A percentile compares a stretch with the other conserved stretches of the same genome.
phyloP scores from a whole-genome alignment of 2,888 invertebrate genomes.

The Abrostola tripartita region DNA sequence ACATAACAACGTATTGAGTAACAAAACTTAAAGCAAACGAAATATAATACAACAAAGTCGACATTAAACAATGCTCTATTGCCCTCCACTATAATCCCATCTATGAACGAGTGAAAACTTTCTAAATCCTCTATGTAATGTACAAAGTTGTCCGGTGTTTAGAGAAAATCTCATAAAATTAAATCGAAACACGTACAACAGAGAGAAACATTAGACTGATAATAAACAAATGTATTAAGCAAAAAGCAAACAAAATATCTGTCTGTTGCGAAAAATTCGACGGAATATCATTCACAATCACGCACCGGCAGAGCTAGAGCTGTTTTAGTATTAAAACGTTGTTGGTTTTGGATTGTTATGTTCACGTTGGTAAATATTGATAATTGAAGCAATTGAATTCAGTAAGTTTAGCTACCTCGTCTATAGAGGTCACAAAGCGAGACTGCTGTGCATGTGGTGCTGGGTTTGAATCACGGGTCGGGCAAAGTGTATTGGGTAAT shows the following conservation, averaged over 20 bases:
- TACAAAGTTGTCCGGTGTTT: conserved; percentile 27
- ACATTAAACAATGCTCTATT: conserved; percentile 15
- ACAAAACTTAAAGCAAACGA: not conserved
- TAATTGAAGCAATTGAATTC: not conserved
- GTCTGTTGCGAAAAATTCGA: conserved; percentile 1
- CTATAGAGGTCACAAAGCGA: too few relatives aligned
- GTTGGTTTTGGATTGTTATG: not conserved
- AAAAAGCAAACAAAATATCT: conserved; percentile 18
- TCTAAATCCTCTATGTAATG: conserved; percentile 42
- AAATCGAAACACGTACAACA: conserved; percentile 46
- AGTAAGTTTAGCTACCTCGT: too few relatives aligned
- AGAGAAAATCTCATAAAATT: conserved; percentile 47
- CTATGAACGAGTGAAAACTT: conserved; percentile 34
- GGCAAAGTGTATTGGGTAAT: too few relatives aligned
- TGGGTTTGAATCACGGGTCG: too few relatives aligned
- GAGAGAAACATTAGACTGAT: conserved; percentile 17
- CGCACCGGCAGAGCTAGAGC: not conserved
- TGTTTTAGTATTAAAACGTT: not conserved
- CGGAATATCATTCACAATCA: not conserved
- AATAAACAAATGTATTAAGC: conserved; percentile 23
- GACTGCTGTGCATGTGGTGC: too few relatives aligned
- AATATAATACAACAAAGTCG: not conserved
- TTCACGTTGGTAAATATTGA: not conserved
- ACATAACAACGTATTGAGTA: too few relatives aligned
- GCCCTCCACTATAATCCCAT: conserved; percentile 29